Evolutionary conservation across 2,797 vertebrate species (phyloP), one percentile per base, ranked within the genome.

Genomic region (Brachyalestes nurse): DNA sequence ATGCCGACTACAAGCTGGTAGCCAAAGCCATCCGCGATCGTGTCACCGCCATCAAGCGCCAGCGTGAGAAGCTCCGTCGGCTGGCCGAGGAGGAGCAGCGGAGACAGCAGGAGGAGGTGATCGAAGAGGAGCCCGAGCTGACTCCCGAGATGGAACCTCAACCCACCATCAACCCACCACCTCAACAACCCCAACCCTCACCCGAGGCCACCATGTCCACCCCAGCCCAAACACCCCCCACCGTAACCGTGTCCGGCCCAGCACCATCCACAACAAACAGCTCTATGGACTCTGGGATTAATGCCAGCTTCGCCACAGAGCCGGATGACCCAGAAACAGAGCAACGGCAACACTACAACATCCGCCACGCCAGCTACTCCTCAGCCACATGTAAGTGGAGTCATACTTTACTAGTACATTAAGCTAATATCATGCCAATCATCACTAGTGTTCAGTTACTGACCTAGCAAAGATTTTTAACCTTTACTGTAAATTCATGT

Each of bases 1-100:
- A 98, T 86, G 95, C 93, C 0, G 97, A 98, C 87, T 97, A 97
- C 85, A 97, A 97, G 85, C 91, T 94, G 75, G 96, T 98, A 78
- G 96, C 96, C 87, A 96, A 95, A 83, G 96, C 96, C 0, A 96
- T 99, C 72, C 92, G 96, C 49, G 93, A 97, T 84, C 88, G 95
- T 0, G 97, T 97, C 51, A 93, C 94, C 0, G 91, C 93, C 86
- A 94, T 98, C 85, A 97, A 97, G 75, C 92, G 94, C 0, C 95
- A 97, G 83, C 90, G 97, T 1, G 97, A 97, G 86, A 96, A 96
- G 84, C 89, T 88, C 51, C 93, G 91, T 4, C 93, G 88, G 0
- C 87, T 89, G 42, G 87, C 85, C 62, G 94, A 94, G 0, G 87
- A 85, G 16, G 80, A 69, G 0, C 85, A 80, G 0, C 91, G 81